These are phyloP conservation scores for Habrosyne pyritoides DNA, from an alignment of 2,888 invertebrate species.

Conservation along the genomic window DNA sequence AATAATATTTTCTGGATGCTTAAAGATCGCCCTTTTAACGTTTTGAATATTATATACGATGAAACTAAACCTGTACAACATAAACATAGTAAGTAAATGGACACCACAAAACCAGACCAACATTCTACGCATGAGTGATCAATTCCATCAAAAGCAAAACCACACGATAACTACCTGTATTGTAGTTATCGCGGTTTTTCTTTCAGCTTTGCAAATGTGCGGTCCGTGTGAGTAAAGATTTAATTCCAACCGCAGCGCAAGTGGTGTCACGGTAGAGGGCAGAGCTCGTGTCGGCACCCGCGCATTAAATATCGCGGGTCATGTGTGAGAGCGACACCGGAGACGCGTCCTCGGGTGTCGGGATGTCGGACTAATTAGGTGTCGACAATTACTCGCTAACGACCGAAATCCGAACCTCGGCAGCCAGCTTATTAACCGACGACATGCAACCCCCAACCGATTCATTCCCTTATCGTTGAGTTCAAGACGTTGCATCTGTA, in stretches of 20 bases:
- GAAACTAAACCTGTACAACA: too few species aligned
- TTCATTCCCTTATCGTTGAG: constrained; percentile 41
- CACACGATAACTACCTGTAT: neutral
- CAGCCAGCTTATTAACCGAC: constrained; percentile 68
- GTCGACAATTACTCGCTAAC: constrained; percentile 78
- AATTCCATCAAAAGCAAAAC: constrained; percentile 2
- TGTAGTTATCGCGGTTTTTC: neutral
- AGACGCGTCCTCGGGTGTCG: constrained; percentile 61
- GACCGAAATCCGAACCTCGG: constrained; percentile 70
- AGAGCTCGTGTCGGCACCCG: constrained; percentile 21
- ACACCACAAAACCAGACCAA: neutral
- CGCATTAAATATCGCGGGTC: constrained; percentile 66
- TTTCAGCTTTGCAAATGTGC: neutral
- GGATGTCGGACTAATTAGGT: constrained; percentile 70
- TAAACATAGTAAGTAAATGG: too few species aligned
- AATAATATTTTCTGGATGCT: too few species aligned
- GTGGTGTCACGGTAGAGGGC: neutral
- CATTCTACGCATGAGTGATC: neutral
- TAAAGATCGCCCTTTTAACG: too few species aligned
- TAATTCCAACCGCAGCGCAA: constrained; percentile 18
- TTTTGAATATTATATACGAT: too few species aligned
- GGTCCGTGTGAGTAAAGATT: neutral
- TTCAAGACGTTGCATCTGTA: constrained; percentile 24
- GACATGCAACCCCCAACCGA: constrained; percentile 47
- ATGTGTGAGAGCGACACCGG: constrained; percentile 70